Base-by-base conservation (phyloP, 2,113 vertebrate genomes). In the Nothocercus julius region DNA sequence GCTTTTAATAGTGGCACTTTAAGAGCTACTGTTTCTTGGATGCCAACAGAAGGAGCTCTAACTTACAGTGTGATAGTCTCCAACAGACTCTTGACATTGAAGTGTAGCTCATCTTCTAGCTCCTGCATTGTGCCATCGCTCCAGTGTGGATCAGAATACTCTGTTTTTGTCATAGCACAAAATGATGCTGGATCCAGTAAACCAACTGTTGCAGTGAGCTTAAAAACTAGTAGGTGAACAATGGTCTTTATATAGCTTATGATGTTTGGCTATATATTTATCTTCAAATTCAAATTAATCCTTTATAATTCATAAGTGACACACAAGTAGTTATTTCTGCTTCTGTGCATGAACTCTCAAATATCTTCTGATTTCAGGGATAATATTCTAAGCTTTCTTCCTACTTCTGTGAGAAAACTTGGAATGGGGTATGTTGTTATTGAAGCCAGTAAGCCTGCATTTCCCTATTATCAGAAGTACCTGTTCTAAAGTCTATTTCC, bases 131-230 rank as follows among this genome's bases (percentile, higher is more conserved):
- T 99, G 82, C 61, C 84, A 6, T 96, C 98, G 0, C 97, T 99
- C n/a, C 96, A 85, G 13, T 99, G 99, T 28, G 93, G 99, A 36
- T 98, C 98, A 62, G 98, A 98, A 56, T 98, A 98, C 84, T 87
- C 95, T 2, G 53, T 99, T 68, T 95, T 92, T 8, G 98, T 99
- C 53, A 89, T 74, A 21, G 99, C 99, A 20, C 81, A 93, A 32
- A 99, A 99, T 25, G 87, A 96, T 2, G 99, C 98, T 10, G 99
- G 99, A 44, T 93, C 98, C 70, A 99, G 98, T 92, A 73, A 42
- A 28, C 98, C 99, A 13, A 97, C 98, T 8, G 61, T 96, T 4
- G 89, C 98, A 21, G 91, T 90, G 56, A 84, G 94, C 66, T 98
- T 99, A 76, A 97, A 97, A 47, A 99, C 98, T 24, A 98, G 99